Conservation (phyloP, 2,113 vertebrate genomes). For the Chaetops frenatus region DNA sequence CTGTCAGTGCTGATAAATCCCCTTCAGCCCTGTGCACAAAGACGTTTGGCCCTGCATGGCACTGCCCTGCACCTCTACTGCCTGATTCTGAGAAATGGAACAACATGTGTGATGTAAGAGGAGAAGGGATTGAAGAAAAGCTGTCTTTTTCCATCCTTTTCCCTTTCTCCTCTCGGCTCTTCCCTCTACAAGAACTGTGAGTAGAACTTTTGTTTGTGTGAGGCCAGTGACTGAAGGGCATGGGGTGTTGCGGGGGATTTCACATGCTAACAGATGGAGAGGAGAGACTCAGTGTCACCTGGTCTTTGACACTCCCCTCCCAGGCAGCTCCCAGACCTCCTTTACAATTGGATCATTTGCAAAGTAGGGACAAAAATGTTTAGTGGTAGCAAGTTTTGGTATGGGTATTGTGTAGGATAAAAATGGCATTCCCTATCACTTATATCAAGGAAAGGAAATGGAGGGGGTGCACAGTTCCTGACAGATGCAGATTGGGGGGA, state of each 20-base stretch:
- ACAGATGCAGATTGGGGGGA: neutral
- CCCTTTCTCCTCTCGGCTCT: neutral
- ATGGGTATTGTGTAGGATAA: neutral
- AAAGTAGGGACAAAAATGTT: neutral
- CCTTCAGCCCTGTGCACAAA: neutral
- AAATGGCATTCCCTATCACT: neutral
- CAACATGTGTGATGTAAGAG: fast-evolving
- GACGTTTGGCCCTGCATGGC: fast-evolving
- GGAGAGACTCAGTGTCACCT: neutral
- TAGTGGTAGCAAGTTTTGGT: neutral
- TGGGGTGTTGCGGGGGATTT: neutral
- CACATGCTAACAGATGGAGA: neutral
- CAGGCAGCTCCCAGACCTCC: neutral
- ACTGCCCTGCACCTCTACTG: neutral
- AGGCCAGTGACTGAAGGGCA: neutral
- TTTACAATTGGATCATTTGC: neutral
- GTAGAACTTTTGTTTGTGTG: neutral
- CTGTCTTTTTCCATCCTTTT: neutral
- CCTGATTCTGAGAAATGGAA: neutral
- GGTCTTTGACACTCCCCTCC: neutral
- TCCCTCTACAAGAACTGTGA: neutral
- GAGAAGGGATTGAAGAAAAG: neutral
- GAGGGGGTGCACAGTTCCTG: neutral
- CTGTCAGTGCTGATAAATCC: neutral
- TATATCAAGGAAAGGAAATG: neutral